phyloP scores from a whole-genome alignment of 2,797 vertebrate genomes.

The Mastacembelus armatus region DNA sequence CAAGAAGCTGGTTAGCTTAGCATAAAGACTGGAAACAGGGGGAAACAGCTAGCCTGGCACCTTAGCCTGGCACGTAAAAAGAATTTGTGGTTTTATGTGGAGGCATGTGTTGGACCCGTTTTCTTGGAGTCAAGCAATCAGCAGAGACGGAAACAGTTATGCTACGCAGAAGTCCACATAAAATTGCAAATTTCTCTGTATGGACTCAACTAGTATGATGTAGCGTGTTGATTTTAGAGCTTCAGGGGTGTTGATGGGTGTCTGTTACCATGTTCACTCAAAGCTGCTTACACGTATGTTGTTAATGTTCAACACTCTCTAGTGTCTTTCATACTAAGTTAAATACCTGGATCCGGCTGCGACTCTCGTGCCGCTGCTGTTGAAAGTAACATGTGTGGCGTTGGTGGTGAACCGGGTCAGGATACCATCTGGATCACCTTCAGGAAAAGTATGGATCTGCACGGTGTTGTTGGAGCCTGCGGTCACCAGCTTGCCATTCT shows the following conservation, averaged over 20 bases:
- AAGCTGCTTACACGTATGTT: not conserved
- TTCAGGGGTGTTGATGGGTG: not conserved
- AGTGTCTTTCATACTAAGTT: not conserved
- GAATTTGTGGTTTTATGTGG: too few species aligned
- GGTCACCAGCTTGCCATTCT: constrained; percentile 89
- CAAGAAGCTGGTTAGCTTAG: not conserved
- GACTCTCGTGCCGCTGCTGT: constrained; percentile 83
- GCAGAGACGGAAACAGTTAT: not conserved
- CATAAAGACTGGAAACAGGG: not conserved
- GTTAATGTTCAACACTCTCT: not conserved
- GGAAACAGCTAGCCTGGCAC: not conserved
- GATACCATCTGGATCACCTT: constrained; percentile 93
- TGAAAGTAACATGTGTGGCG: constrained; percentile 93
- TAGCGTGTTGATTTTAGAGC: too few species aligned
- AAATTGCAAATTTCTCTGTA: too few species aligned
- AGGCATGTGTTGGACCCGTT: too few species aligned
- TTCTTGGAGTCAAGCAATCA: not conserved
- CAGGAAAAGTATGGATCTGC: constrained; percentile 95
- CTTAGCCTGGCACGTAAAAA: too few species aligned
- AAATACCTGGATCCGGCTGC: constrained; percentile 94
- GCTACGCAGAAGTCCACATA: too few species aligned
- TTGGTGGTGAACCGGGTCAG: constrained; percentile 95
- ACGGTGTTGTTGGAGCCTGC: constrained; percentile 93
- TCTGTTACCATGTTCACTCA: too few species aligned
- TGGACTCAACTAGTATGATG: not conserved